Percentiles rank a stretch among this genome's conserved stretches.
Evolutionary conservation across 2,888 invertebrate species (phyloP).

Genomic region (Scaptomyza caliginosa): DNA sequence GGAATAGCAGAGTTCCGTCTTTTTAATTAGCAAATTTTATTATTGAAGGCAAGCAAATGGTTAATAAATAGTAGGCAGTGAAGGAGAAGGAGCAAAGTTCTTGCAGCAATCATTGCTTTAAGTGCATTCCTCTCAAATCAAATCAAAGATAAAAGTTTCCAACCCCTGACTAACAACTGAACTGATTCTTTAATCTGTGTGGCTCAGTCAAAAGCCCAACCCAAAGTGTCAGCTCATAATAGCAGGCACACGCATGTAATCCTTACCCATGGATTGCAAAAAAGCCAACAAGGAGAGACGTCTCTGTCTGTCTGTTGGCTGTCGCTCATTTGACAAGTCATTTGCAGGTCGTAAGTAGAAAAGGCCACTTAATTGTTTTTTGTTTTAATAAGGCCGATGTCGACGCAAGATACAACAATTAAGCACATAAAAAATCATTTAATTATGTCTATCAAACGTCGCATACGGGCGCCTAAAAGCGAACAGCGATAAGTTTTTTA

Average conservation of each 20-base stretch:
- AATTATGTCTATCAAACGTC: conserved; percentile 74
- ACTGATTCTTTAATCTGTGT: conserved; percentile 21
- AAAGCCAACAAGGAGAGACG: conserved; percentile 4
- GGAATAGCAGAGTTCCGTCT: not conserved
- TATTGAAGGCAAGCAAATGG: no score
- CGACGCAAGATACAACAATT: conserved; percentile 66
- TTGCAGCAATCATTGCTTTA: no score
- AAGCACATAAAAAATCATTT: conserved; percentile 77
- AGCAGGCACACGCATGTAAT: conserved; percentile 38
- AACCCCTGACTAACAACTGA: no score
- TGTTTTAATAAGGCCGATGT: conserved; percentile 66
- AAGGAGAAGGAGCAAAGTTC: no score
- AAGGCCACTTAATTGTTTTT: conserved; percentile 59
- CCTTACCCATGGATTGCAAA: not conserved
- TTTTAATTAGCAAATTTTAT: not conserved
- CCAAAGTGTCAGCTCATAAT: conserved; percentile 19
- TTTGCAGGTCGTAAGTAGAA: conserved; percentile 67
- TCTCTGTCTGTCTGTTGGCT: conserved; percentile 18
- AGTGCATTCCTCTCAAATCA: no score
- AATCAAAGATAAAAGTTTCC: no score
- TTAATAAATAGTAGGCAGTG: no score
- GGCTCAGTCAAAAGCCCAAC: conserved; percentile 25
- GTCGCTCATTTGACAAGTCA: conserved; percentile 68
- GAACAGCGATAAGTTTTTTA: conserved; percentile 71
- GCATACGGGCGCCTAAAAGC: conserved; percentile 59